A percentile compares a stretch with the other conserved stretches of the same genome.
These are phyloP conservation scores for Galaxea fascicularis DNA, from an alignment of 92 coral and sea anemone species.

Conservation along the genomic window DNA sequence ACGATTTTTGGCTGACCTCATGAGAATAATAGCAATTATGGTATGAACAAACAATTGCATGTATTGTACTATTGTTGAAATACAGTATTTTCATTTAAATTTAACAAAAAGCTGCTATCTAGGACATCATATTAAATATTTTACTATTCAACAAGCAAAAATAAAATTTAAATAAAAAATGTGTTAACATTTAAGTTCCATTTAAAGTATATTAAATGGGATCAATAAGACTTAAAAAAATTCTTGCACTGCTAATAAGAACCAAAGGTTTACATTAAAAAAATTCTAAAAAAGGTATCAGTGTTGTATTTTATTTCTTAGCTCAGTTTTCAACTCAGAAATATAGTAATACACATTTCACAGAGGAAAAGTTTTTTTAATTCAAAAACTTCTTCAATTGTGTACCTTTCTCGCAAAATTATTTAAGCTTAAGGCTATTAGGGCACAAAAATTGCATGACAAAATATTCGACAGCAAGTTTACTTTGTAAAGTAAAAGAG, in stretches of 20 bases:
- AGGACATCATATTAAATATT: neutral
- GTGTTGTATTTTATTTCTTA: too few relatives aligned
- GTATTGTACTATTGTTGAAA: neutral
- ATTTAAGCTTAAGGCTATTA: too few relatives aligned
- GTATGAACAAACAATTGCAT: neutral
- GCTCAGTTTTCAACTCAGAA: too few relatives aligned
- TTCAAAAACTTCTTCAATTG: too few relatives aligned
- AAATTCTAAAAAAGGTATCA: too few relatives aligned
- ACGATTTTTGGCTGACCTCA: constrained; percentile 6
- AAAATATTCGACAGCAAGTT: neutral
- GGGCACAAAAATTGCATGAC: neutral
- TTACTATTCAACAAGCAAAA: neutral
- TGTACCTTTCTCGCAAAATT: too few relatives aligned
- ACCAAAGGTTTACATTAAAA: too few relatives aligned
- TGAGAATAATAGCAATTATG: constrained; percentile 13
- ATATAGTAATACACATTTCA: too few relatives aligned
- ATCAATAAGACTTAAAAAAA: neutral
- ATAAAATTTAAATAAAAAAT: neutral
- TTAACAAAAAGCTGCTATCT: neutral
- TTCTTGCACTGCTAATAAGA: neutral
- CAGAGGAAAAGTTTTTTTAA: too few relatives aligned
- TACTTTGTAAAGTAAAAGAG: neutral
- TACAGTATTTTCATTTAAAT: neutral
- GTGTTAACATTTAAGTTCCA: constrained; percentile 1
- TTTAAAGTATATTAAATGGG: neutral